phyloP scores from a whole-genome alignment of 2,888 invertebrate genomes.

The Drosophila monieri region DNA sequence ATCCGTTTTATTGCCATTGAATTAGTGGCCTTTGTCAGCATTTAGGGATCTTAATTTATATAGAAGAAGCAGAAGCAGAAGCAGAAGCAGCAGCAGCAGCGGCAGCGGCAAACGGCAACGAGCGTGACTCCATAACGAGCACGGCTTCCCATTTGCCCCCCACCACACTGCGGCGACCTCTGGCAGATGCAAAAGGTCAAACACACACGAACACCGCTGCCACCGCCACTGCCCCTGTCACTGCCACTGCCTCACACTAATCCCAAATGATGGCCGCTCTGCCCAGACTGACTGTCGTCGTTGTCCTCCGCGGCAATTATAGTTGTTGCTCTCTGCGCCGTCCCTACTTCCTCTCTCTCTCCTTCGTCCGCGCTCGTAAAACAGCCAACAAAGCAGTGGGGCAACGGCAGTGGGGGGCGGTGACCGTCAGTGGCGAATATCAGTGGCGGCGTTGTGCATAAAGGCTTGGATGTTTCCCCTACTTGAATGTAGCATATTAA shows the following conservation, averaged over 20 bases:
- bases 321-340: conserved; percentile 20
- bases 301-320: conserved; percentile 33
- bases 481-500: too few relatives aligned
- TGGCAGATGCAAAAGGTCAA: conserved; percentile 78
- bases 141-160: conserved; percentile 61
- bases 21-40: conserved; percentile 79
- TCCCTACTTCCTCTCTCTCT: background rate
- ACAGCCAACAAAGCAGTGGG: background rate
- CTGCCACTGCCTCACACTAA: conserved; percentile 50
- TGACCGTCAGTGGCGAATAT: background rate
- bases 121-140: conserved; percentile 78
- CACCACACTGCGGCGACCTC: conserved; percentile 55
- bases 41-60: conserved; percentile 80
- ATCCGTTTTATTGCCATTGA: conserved; percentile 79
- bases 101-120: conserved; percentile 47
- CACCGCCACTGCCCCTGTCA: background rate
- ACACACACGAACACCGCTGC: conserved; percentile 39
- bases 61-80: conserved; percentile 24
- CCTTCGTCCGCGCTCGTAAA: background rate
- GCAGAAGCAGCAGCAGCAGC: conserved; percentile 9
- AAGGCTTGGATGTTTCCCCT: too few relatives aligned
- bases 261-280: conserved; percentile 75
- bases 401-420: background rate
- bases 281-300: conserved; percentile 72
- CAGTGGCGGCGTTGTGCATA: background rate